Evolutionary conservation across 2,888 invertebrate genomes (phyloP), one percentile per base, ranked within the genome.

Genomic region (Syrista parreyssii): DNA sequence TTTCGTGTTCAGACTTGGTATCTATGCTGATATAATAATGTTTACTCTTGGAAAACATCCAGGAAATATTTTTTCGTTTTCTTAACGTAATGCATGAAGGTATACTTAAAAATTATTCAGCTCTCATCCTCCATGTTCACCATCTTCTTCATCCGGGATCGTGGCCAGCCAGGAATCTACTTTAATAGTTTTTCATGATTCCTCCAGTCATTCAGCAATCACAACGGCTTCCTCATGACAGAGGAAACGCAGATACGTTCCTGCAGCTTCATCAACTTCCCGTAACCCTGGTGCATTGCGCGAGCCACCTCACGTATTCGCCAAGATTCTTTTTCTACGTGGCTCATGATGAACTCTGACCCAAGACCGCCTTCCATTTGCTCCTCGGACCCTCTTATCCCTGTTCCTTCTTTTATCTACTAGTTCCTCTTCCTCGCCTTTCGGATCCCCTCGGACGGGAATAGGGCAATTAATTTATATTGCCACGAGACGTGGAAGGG

Each of bases 311-410:
- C 74, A 74, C 74, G 74, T 74, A 74, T 74, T 35, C 74, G n/a
- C 74, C 31, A 23, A 74, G 74, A 74, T 74, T 74, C 74, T 74
- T 30, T 36, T 36, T 36, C 74, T 74, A 74, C 74, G 35, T 74
- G 74, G 15, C 35, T 23, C 74, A 12, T 9, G n/a, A 30, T 74
- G 74, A 34, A 31, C 74, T 74, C 23, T 74, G 74, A 35, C 33
- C 71, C 23, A 55, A 23, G 55, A 55, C 23, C 9, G 55, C 55
- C 71, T 33, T 71, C 71, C 33, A 33, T 71, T 32, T 33, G 32
- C 33, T 71, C 31, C 71, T 31, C 71, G 3, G 32, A 12, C 31
- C 15, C 0, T 71, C 71, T 31, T 11, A 40, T 31, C 71, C 23
- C 31, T 3, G 32, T 23, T 12, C 33, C 71, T 71, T 71, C 71